Evolutionary conservation across 2,888 invertebrate genomes (phyloP).

Genomic region (Brachypterus glaber): DNA sequence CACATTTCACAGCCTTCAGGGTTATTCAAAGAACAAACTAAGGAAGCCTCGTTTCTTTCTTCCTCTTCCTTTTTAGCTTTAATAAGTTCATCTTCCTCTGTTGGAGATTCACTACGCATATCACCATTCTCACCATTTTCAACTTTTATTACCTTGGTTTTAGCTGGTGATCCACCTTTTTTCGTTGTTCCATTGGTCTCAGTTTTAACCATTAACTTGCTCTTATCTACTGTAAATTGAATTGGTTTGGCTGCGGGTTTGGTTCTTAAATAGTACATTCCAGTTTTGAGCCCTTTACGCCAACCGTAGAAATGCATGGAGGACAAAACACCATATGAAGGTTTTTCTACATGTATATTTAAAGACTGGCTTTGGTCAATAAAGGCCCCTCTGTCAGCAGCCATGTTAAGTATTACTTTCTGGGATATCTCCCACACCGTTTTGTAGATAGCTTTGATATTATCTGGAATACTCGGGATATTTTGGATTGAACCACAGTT

Average conservation of each 20-base stretch:
- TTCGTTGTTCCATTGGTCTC: constrained; percentile 7
- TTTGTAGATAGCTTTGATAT: constrained; percentile 81
- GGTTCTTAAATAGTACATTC: constrained; percentile 96
- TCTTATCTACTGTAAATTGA: constrained; percentile 95
- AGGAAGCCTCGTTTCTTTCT: constrained; percentile 55
- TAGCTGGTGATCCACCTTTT: background rate
- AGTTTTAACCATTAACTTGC: constrained; percentile 42
- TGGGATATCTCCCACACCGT: constrained; percentile 98
- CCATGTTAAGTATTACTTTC: constrained; percentile 88
- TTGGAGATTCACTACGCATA: background rate
- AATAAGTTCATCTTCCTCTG: constrained; percentile 19
- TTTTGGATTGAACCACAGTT: constrained; percentile 88
- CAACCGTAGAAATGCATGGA: constrained; percentile 99
- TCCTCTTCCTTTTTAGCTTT: constrained; percentile 35
- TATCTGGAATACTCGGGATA: constrained; percentile 73
- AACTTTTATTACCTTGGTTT: too few species aligned
- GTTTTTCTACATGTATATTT: constrained; percentile 93
- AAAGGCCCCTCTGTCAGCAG: constrained; percentile 94
- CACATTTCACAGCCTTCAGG: constrained; percentile 82
- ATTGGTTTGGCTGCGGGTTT: constrained; percentile 95
- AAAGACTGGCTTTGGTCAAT: constrained; percentile 99
- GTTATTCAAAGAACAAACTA: constrained; percentile 78
- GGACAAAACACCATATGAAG: constrained; percentile 85
- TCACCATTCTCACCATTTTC: too few species aligned
- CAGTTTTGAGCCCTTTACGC: constrained; percentile 94